These are phyloP conservation scores for Oligia fasciuncula DNA, from an alignment of 2,888 invertebrate genomes.

Conservation along the genomic window DNA sequence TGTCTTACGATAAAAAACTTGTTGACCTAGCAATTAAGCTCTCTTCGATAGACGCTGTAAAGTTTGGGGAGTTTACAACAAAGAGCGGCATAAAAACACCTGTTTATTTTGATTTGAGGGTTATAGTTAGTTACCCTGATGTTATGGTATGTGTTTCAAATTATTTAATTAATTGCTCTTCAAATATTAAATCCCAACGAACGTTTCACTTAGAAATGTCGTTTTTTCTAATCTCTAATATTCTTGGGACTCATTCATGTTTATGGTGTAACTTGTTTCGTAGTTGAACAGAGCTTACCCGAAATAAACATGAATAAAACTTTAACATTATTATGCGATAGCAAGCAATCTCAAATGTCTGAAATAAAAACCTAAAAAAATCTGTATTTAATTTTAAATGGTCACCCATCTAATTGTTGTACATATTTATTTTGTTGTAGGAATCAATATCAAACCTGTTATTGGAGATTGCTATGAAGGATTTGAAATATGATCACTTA, in stretches of 20 bases:
- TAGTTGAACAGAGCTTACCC: not conserved
- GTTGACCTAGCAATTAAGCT: constrained; percentile 92
- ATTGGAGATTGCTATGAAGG: constrained; percentile 86
- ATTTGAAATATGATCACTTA: constrained; percentile 91
- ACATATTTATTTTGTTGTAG: constrained; percentile 67
- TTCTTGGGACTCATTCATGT: not conserved
- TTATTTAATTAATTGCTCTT: not conserved
- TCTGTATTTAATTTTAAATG: too few relatives aligned
- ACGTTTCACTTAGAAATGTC: too few relatives aligned
- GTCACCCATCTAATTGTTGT: not conserved
- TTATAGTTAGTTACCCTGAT: constrained; percentile 97
- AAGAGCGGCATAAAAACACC: constrained; percentile 98
- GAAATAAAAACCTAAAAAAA: not conserved
- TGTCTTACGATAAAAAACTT: constrained; percentile 78
- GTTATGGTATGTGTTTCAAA: constrained; percentile 92
- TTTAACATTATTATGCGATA: not conserved
- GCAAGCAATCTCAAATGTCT: not conserved
- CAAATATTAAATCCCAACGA: not conserved
- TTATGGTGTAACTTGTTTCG: not conserved
- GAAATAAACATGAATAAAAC: not conserved
- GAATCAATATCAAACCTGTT: constrained; percentile 79
- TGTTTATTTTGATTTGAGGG: constrained; percentile 98
- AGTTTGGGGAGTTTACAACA: constrained; percentile 97
- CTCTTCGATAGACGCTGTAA: constrained; percentile 94
- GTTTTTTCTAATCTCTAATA: too few relatives aligned